phyloP scores from a whole-genome alignment of 2,888 invertebrate species.

The Leptura quadrifasciata region DNA sequence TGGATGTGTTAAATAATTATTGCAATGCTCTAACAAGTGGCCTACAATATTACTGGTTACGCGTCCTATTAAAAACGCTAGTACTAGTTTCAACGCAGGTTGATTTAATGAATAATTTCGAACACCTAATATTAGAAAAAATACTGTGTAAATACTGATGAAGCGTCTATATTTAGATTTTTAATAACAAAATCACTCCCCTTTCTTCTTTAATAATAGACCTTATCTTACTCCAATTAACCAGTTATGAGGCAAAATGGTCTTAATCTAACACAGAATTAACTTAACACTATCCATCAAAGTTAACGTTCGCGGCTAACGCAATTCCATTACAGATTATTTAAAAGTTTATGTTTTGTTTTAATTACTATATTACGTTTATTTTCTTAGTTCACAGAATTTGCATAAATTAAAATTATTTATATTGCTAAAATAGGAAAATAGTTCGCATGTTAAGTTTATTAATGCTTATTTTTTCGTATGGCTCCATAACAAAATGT shows the following conservation, averaged over 20 bases:
- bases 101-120: slow-evolving; percentile 3
- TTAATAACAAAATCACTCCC: slow-evolving; percentile 27
- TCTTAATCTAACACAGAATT: slow-evolving; percentile 31
- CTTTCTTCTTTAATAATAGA: slow-evolving; percentile 20
- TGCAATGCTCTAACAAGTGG: neutral
- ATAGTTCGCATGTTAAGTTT: no score
- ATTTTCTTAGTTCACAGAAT: slow-evolving; percentile 24
- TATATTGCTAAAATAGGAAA: no score
- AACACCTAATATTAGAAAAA: slow-evolving; percentile 9
- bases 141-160: slow-evolving; percentile 29
- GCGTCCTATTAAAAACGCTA: neutral
- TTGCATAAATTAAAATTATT: neutral
- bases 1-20: neutral
- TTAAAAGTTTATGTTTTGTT: neutral
- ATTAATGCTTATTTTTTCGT: no score
- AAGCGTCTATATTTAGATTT: slow-evolving; percentile 31
- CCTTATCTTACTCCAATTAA: slow-evolving; percentile 31
- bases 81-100: neutral
- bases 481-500: neutral
- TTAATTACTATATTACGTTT: slow-evolving; percentile 28
- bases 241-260: slow-evolving; percentile 22
- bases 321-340: slow-evolving; percentile 20
- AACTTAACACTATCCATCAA: slow-evolving; percentile 37
- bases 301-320: neutral
- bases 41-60: neutral